Evolutionary conservation across 2,797 vertebrate species (phyloP).

Genomic region (Lacerta bilineata): DNA sequence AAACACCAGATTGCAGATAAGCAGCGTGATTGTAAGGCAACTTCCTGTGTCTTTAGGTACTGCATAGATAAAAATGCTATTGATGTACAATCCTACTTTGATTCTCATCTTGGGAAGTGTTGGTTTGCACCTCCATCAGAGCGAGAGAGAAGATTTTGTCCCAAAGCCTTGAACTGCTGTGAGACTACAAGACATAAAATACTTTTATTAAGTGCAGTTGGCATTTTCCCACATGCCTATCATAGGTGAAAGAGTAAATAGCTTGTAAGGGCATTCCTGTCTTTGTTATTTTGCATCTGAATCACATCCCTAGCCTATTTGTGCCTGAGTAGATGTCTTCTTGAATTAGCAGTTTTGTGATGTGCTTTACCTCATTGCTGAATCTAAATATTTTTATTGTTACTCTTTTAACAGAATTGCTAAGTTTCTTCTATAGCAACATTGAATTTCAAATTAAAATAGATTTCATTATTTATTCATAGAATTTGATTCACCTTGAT

Average conservation of each 20-base stretch:
- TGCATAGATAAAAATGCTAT: neutral
- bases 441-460: conserved; percentile 65
- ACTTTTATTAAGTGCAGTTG: neutral
- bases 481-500: conserved; percentile 63
- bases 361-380: conserved; percentile 27
- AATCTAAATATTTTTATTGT: conserved; percentile 57
- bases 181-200: neutral
- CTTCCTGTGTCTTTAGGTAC: neutral
- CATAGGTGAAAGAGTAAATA: conserved; percentile 3
- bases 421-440: conserved; percentile 47
- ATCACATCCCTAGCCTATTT: conserved; percentile 24
- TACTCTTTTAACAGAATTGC: conserved; percentile 54
- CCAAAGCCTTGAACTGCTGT: neutral
- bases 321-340: conserved; percentile 31
- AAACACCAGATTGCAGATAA: neutral
- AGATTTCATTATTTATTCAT: conserved; percentile 70
- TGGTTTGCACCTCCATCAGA: neutral
- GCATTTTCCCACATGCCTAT: conserved; percentile 20
- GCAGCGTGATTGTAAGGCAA: neutral
- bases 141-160: neutral
- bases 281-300: conserved; percentile 11
- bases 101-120: neutral
- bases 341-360: conserved; percentile 42
- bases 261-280: neutral
- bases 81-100: neutral